Evolutionary conservation across 2,888 invertebrate species (phyloP), one percentile per base, ranked within the genome.

Genomic region (Campoplex capitator): DNA sequence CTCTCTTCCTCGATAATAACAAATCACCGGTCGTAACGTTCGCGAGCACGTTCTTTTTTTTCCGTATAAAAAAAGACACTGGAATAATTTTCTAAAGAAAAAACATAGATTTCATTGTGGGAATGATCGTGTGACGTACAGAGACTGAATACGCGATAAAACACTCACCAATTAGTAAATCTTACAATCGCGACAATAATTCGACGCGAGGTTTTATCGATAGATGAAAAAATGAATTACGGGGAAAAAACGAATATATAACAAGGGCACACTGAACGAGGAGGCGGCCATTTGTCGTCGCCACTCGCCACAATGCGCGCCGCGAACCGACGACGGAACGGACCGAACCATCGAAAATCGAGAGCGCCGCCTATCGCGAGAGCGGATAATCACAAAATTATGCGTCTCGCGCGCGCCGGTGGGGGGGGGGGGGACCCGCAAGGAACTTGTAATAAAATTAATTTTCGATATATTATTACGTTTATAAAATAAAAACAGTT

Each of bases 191-290:
- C 48, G 86, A 84, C 77, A 77, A 85, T 88, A 89, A 87, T 91
- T 91, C 90, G 88, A 90, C 90, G 62, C 84, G 88, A 87, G 88
- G 88, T 86, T 88, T 89, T 89, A 89, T 89, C 88, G 89, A 90
- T 90, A 89, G 90, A 92, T 88, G 92, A 90, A 93, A 93, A 92
- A 92, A 90, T 92, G 86, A 92, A 92, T 92, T 91, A 90, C 88
- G 90, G 82, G 91, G 91, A 91, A 92, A 93, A 92, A 90, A 92
- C 91, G 92, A 91, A 76, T 76, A 80, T 91, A 91, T 58, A 58
- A 58, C 28, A 58, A 90, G 91, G 92, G 91, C 91, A 91, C 92
- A 92, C 91, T 91, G 89, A 91, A 92, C 89, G 88, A 91, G 89
- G 88, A 91, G 89, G 91, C 91, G 90, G 92, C 92, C 92, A 92